A percentile compares a stretch with the other conserved stretches of the same genome.
Evolutionary conservation across 2,888 invertebrate genomes (phyloP).

Genomic region (Troglohyphantes excavatus): DNA sequence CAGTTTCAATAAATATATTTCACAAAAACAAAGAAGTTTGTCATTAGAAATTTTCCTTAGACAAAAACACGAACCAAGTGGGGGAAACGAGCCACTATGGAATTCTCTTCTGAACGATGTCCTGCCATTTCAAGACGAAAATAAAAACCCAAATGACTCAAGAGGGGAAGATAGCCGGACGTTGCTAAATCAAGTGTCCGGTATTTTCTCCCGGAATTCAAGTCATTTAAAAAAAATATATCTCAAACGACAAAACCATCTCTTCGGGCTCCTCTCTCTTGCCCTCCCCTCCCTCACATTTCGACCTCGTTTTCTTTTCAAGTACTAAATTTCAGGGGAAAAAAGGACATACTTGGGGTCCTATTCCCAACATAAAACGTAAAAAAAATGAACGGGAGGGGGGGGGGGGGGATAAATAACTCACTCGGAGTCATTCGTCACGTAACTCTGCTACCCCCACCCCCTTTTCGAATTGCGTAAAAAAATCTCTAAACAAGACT

Average conservation of each 20-base stretch:
- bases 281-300: not conserved
- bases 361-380: not conserved
- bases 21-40: too few relatives aligned
- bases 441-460: constrained; percentile 45
- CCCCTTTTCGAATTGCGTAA: not conserved
- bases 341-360: constrained; percentile 9
- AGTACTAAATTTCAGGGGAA: constrained; percentile 26
- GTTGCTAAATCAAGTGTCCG: constrained; percentile 24
- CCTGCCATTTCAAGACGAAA: not conserved
- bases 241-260: not conserved
- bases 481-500: constrained; percentile 15
- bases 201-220: constrained; percentile 26
- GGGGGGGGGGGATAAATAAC: constrained; percentile 41
- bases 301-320: constrained; percentile 22
- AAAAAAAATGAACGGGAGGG: not conserved
- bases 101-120: not conserved
- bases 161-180: not conserved
- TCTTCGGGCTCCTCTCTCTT: too few relatives aligned
- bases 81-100: not conserved
- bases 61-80: too few relatives aligned
- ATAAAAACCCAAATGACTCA: not conserved
- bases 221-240: constrained; percentile 24
- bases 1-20: too few relatives aligned
- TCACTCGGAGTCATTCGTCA: constrained; percentile 42
- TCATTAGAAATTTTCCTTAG: too few relatives aligned